Evolutionary conservation across 2,113 vertebrate species (phyloP).

Genomic region (Planiliza haematocheilus): DNA sequence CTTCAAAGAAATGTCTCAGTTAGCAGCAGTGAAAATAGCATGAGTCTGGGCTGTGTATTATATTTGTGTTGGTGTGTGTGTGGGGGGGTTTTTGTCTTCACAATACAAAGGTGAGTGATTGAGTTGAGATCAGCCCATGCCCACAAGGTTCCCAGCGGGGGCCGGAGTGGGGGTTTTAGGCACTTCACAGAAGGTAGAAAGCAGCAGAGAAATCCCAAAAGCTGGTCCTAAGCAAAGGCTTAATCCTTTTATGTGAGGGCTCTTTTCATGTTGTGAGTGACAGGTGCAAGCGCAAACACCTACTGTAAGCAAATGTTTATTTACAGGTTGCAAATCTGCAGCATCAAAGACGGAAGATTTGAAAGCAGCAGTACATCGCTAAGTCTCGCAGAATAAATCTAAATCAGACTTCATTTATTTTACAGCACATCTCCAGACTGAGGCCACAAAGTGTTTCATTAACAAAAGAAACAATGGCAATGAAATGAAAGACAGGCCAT

Average conservation of each 20-base stretch:
- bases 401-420: constrained; percentile 17
- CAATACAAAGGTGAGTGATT: constrained; percentile 41
- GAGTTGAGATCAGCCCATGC: constrained; percentile 38
- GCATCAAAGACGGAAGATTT: constrained; percentile 41
- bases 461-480: constrained; percentile 29
- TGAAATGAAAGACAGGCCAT: constrained; percentile 24
- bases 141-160: constrained; percentile 35
- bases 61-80: background rate
- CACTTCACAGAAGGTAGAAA: constrained; percentile 15
- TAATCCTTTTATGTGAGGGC: constrained; percentile 56
- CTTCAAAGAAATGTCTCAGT: constrained; percentile 33
- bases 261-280: constrained; percentile 54
- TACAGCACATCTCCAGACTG: background rate
- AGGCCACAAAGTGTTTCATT: constrained; percentile 32
- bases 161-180: constrained; percentile 11
- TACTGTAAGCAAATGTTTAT: constrained; percentile 50
- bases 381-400: constrained; percentile 33
- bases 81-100: constrained; percentile 15
- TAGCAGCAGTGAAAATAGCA: constrained; percentile 41
- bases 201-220: constrained; percentile 29
- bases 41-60: background rate
- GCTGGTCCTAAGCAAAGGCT: constrained; percentile 28
- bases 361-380: constrained; percentile 14
- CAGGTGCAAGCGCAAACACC: constrained; percentile 43
- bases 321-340: constrained; percentile 43